Evolutionary conservation across 2,797 vertebrate species (phyloP).

Genomic region (Ctenopoma kingsleyae): DNA sequence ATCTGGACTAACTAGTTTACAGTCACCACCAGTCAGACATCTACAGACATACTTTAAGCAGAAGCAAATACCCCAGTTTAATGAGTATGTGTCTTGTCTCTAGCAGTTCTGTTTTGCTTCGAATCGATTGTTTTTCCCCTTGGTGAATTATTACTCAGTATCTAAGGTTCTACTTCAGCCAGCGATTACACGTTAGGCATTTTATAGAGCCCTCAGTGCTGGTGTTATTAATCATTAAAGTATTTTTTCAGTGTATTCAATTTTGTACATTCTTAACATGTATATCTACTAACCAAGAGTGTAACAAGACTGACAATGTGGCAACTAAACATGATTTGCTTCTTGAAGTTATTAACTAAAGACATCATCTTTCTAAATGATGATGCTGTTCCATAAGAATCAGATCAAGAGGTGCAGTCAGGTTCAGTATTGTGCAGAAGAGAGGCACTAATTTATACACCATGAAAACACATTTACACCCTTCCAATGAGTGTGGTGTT

Average conservation of each 20-base stretch:
- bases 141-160: conserved; percentile 3
- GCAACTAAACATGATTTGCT: background rate
- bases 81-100: background rate
- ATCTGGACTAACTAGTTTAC: background rate
- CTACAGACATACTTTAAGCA: background rate
- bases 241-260: background rate
- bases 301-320: background rate
- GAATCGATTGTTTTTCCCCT: background rate
- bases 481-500: conserved; percentile 40
- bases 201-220: background rate
- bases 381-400: conserved; percentile 26
- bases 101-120: background rate
- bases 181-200: background rate
- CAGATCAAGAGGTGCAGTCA: conserved; percentile 21
- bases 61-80: background rate
- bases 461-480: conserved; percentile 64
- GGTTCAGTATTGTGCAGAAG: conserved; percentile 30
- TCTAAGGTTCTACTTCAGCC: background rate
- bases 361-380: conserved; percentile 7
- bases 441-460: conserved; percentile 62
- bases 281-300: background rate
- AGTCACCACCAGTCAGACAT: background rate
- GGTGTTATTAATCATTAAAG: background rate
- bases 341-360: background rate
- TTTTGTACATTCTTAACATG: background rate